Base-by-base conservation (phyloP, 2,888 invertebrate genomes). In the Cylloceria caligata region DNA sequence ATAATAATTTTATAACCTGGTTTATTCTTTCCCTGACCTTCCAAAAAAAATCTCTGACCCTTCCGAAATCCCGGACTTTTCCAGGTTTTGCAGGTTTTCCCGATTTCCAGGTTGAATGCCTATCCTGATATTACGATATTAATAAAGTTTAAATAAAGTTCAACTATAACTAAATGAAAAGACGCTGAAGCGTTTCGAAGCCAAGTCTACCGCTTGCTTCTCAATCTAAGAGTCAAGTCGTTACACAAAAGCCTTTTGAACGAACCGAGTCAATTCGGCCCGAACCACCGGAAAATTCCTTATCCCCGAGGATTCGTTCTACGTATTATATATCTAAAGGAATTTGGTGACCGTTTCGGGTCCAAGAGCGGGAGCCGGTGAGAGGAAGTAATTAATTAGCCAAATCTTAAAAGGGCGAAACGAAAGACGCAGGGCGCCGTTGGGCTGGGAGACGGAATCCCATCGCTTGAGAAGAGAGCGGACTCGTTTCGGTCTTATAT, bases 361-460 rank as follows among this genome's bases (percentile, higher is more conserved):
- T 55, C 42, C 30, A 30, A 16, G 36, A 1, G 52, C 7, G 36
- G 71, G 47, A 42, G 11, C 34, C 49, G 39, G 60, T 19, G 39
- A 72, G 52, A 67, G 62, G 65, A 72, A 82, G 74, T 36, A 74
- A 82, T 82, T 78, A 82, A 82, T 78, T 82, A 82, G 81, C 69
- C 60, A 71, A 82, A 82, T 74, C 65, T 78, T 74, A 24, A 65
- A 69, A 75, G 74, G 49, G 60, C 42, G 65, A 65, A 39, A n/a
- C 16, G 64, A 19, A 24, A 57, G 39, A 27, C 9, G 55, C 49
- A 36, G 65, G 39, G 49, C 57, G 65, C 39, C 60, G 36, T 72
- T 79, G 24, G 9, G 36, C 9, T 36, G 69, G 65, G 49, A 81
- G 60, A 81, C 73, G 34, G 49, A 68, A 60, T 39, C 52, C 30